A percentile compares a stretch with the other conserved stretches of the same genome.
These are phyloP conservation scores for Hippasteria phrygiana DNA, from an alignment of 53 echinoderm and acorn worm species.

Conservation along the genomic window DNA sequence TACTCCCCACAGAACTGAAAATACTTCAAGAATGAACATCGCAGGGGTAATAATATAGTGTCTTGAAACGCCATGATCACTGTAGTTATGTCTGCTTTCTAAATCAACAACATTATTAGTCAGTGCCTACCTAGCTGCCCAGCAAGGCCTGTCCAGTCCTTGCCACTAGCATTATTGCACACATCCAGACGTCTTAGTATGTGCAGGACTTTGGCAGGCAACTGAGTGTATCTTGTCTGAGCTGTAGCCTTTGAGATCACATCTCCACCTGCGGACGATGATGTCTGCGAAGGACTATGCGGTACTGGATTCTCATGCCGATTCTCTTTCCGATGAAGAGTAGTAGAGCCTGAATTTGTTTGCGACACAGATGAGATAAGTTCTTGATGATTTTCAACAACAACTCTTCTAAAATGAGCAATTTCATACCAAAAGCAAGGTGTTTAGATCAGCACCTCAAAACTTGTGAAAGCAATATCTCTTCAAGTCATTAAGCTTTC, in stretches of 20 bases:
- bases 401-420: no score
- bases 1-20: background rate
- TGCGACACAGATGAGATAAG: no score
- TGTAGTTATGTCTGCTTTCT: background rate
- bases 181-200: slow-evolving; percentile 12
- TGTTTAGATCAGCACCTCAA: no score
- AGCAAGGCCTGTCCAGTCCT: slow-evolving; percentile 46
- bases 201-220: background rate
- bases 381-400: no score
- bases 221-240: background rate
- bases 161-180: background rate
- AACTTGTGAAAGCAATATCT: no score
- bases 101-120: background rate
- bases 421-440: no score
- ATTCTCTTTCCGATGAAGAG: background rate
- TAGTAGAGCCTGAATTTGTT: background rate
- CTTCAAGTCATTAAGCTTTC: no score
- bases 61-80: background rate
- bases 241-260: background rate
- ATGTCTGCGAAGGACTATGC: background rate
- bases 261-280: background rate
- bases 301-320: background rate
- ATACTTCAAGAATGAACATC: background rate
- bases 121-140: slow-evolving; percentile 17
- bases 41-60: background rate